These are phyloP conservation scores for Acanthurus tractus DNA, from an alignment of 2,797 vertebrate species.

Conservation along the genomic window DNA sequence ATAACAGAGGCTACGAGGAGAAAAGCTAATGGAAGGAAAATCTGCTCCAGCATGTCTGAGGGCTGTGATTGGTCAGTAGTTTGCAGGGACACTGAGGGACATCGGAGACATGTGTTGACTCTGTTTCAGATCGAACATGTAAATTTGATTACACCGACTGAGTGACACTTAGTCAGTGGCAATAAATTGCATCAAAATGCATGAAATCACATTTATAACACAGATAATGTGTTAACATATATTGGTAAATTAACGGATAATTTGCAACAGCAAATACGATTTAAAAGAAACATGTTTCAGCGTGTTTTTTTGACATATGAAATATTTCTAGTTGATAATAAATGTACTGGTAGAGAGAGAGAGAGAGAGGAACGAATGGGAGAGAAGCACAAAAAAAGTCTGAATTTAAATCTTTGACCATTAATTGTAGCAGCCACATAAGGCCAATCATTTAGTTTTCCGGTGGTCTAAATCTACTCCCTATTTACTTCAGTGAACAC, in stretches of 20 bases:
- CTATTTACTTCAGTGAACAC: conserved; percentile 4
- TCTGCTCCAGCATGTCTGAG: not conserved
- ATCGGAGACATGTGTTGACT: not conserved
- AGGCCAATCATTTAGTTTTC: not conserved
- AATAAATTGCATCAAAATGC: not conserved
- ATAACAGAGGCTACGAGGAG: not conserved
- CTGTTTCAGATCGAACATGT: not conserved
- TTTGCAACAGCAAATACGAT: too few species aligned
- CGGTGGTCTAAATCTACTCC: conserved; percentile 6
- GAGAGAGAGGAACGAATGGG: too few species aligned
- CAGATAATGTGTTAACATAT: too few species aligned
- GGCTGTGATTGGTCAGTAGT: conserved; percentile 21
- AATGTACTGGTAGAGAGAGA: too few species aligned
- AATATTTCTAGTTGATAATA: too few species aligned
- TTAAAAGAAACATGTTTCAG: too few species aligned
- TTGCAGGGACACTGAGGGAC: not conserved
- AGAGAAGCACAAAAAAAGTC: not conserved
- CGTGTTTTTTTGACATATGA: too few species aligned
- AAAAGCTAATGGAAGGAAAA: conserved; percentile 6
- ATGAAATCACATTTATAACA: too few species aligned
- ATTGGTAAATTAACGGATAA: too few species aligned
- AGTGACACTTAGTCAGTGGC: conserved; percentile 12
- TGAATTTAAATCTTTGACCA: not conserved
- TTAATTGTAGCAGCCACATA: not conserved
- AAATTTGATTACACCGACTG: conserved; percentile 17